These are phyloP conservation scores for Penaeus vannamei DNA, from an alignment of 1,140 invertebrate species.

Conservation along the genomic window DNA sequence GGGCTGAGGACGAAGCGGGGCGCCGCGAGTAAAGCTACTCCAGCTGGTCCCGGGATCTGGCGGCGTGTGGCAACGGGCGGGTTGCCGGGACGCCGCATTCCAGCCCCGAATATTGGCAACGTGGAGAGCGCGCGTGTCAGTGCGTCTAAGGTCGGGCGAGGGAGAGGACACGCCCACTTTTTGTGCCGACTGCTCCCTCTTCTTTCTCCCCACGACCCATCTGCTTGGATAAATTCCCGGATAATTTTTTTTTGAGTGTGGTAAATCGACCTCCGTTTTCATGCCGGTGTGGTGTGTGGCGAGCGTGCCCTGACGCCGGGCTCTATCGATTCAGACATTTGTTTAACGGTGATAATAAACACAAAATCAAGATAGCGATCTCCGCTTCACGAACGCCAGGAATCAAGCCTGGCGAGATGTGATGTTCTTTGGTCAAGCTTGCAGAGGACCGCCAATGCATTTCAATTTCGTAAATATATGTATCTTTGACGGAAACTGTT, in stretches of 20 bases:
- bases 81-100: conserved; percentile 63
- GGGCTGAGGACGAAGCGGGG: conserved; percentile 33
- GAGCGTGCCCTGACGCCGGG: too few species aligned
- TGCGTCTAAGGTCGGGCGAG: conserved; percentile 44
- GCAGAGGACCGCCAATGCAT: too few species aligned
- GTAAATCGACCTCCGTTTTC: too few species aligned
- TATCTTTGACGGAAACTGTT: too few species aligned
- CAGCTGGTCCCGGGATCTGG: conserved; percentile 4
- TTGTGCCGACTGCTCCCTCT: conserved; percentile 4
- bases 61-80: conserved; percentile 47
- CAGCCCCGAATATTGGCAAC: conserved; percentile 61
- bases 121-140: conserved; percentile 62
- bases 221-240: background rate
- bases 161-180: conserved; percentile 6
- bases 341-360: too few species aligned
- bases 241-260: background rate
- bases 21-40: background rate
- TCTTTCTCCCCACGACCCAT: background rate
- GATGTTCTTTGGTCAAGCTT: too few species aligned
- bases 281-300: too few species aligned
- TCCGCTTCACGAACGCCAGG: too few species aligned
- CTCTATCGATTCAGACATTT: too few species aligned
- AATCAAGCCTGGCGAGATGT: too few species aligned
- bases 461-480: too few species aligned
- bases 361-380: too few species aligned